Percentiles rank a stretch among this genome's conserved stretches.
phyloP scores from a whole-genome alignment of 1,140 invertebrate genomes.

The Contarinia nasturtii region DNA sequence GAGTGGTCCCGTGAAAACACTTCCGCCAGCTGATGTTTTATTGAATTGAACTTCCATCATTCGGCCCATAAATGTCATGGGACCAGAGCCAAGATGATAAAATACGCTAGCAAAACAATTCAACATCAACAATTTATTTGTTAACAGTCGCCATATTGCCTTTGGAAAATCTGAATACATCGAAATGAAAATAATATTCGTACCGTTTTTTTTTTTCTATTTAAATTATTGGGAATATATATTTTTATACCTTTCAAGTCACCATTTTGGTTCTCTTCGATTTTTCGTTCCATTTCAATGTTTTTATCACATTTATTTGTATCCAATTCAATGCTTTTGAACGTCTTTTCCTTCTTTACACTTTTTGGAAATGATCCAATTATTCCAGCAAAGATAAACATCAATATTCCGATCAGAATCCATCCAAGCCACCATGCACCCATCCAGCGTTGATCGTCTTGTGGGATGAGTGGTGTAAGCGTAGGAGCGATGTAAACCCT shows the following conservation, averaged over 20 bases:
- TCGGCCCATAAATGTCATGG: conserved; percentile 47
- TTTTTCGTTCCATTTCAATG: not conserved
- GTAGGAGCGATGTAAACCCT: conserved; percentile 41
- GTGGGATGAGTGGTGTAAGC: conserved; percentile 37
- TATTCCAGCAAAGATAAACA: conserved; percentile 33
- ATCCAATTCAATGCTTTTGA: not conserved
- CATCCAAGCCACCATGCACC: conserved; percentile 54
- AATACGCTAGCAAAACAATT: conserved; percentile 37
- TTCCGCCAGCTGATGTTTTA: conserved; percentile 37
- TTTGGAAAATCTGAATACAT: conserved; percentile 28
- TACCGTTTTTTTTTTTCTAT: too few relatives aligned
- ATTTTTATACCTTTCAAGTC: too few relatives aligned
- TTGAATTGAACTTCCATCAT: conserved; percentile 52
- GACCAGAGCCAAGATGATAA: conserved; percentile 42
- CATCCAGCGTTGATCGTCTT: conserved; percentile 40
- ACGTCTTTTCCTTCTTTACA: conserved; percentile 17
- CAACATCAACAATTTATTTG: conserved; percentile 34
- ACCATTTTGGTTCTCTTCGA: not conserved
- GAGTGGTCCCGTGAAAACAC: conserved; percentile 37
- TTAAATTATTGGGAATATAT: too few relatives aligned
- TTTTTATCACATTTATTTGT: not conserved
- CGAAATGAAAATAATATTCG: not conserved
- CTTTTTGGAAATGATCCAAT: conserved; percentile 37
- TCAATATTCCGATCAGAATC: conserved; percentile 33
- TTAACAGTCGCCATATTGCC: conserved; percentile 34